Conservation (phyloP, 2,888 invertebrate species). For the Hecatera dysodea region DNA sequence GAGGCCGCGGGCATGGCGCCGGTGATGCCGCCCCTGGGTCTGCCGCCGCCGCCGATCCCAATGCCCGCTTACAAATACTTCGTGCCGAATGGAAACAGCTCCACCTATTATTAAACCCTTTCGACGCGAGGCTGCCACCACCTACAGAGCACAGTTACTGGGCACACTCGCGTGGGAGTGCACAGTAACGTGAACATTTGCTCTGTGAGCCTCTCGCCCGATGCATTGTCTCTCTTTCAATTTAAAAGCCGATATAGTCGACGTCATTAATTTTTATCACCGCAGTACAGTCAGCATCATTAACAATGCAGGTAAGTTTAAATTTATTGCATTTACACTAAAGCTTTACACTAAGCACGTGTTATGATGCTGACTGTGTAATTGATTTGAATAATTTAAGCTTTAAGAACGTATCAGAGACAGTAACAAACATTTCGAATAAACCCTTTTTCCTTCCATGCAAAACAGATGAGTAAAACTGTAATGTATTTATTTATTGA, state of each 20-base stretch:
- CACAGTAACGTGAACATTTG: constrained; percentile 8
- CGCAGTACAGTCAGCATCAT: constrained; percentile 65
- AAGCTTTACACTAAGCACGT: constrained; percentile 40
- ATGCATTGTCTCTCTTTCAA: constrained; percentile 50
- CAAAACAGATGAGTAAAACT: constrained; percentile 33
- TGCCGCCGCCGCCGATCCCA: constrained; percentile 82
- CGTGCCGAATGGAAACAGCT: constrained; percentile 85
- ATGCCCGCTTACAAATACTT: constrained; percentile 87
- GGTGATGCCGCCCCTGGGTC: constrained; percentile 68
- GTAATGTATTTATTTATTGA: constrained; percentile 30
- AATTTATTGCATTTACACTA: constrained; percentile 61
- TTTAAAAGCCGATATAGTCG: constrained; percentile 50
- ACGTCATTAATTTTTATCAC: constrained; percentile 59
- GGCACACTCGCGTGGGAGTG: constrained; percentile 9
- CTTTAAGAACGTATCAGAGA: constrained; percentile 33
- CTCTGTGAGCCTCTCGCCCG: constrained; percentile 51
- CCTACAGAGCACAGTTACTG: constrained; percentile 45
- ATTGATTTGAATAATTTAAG: constrained; percentile 25
- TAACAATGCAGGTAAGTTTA: constrained; percentile 39
- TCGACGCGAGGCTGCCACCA: constrained; percentile 55
- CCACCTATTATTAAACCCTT: constrained; percentile 83
- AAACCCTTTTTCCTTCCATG: constrained; percentile 22
- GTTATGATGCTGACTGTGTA: constrained; percentile 58
- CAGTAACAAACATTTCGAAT: constrained; percentile 23
- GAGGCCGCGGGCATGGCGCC: constrained; percentile 86